Evolutionary conservation across 37 sponge, comb jelly and placozoan species (phyloP).

Genomic region (Petrosia ficiformis): DNA sequence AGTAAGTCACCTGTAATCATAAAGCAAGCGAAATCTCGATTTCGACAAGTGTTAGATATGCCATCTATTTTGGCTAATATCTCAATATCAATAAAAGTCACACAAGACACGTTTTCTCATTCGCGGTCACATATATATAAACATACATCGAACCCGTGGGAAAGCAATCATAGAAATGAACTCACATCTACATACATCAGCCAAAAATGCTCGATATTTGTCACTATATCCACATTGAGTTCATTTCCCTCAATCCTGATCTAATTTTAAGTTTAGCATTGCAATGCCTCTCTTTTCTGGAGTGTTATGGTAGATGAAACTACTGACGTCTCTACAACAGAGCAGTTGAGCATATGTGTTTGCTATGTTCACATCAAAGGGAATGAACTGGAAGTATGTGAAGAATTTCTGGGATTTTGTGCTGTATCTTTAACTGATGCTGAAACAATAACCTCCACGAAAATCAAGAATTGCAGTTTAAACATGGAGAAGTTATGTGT

Average conservation of each 20-base stretch:
- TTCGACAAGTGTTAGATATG: too few relatives aligned
- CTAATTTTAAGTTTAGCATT: constrained; percentile 15
- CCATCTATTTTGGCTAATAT: too few relatives aligned
- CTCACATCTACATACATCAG: too few relatives aligned
- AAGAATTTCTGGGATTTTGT: constrained; percentile 26
- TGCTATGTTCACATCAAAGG: constrained; percentile 5
- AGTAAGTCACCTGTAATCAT: too few relatives aligned
- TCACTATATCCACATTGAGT: not conserved
- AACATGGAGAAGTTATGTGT: constrained; percentile 14
- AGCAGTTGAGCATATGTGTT: constrained; percentile 31
- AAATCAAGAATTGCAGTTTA: not conserved
- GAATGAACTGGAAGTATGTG: constrained; percentile 4
- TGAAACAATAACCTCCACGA: constrained; percentile 8
- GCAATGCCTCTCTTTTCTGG: constrained; percentile 12
- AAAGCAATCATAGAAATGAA: too few relatives aligned
- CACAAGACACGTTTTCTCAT: too few relatives aligned
- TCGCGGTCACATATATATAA: too few relatives aligned
- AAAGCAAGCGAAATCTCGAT: too few relatives aligned
- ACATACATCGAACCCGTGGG: not conserved
- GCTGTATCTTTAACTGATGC: constrained; percentile 15
- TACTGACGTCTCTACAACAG: constrained; percentile 18
- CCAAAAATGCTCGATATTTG: too few relatives aligned
- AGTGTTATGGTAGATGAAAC: constrained; percentile 34
- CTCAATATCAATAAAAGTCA: too few relatives aligned
- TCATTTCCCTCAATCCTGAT: constrained; percentile 5